phyloP scores from a whole-genome alignment of 2,797 vertebrate species.

The Melanotaenia pygmaea region DNA sequence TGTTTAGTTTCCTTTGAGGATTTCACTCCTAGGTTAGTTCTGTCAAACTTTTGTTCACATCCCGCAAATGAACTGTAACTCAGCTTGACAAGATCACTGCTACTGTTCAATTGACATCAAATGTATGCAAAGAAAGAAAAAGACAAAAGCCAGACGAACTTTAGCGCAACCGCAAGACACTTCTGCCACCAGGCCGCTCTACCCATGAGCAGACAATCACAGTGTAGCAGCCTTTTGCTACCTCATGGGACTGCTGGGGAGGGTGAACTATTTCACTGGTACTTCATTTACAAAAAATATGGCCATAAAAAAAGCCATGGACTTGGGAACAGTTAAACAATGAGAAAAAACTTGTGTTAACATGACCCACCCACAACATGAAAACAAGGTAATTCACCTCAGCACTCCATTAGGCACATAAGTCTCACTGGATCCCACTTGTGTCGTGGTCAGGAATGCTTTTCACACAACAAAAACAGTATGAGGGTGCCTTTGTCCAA shows the following conservation, averaged over 20 bases:
- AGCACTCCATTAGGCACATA: conserved; percentile 83
- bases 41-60: conserved; percentile 46
- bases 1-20: conserved; percentile 26
- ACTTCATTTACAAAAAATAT: conserved; percentile 66
- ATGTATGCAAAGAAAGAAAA: conserved; percentile 29
- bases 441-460: conserved; percentile 77
- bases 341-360: conserved; percentile 51
- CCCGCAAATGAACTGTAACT: conserved; percentile 63
- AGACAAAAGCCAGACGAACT: conserved; percentile 31
- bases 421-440: conserved; percentile 76
- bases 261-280: conserved; percentile 73
- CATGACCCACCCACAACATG: conserved; percentile 28
- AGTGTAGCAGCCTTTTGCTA: conserved; percentile 74
- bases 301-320: conserved; percentile 67
- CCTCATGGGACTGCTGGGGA: conserved; percentile 55
- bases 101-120: conserved; percentile 61
- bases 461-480: conserved; percentile 62
- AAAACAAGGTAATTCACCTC: conserved; percentile 53
- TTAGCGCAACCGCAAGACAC: conserved; percentile 31
- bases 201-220: conserved; percentile 64
- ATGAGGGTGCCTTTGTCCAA: conserved; percentile 54
- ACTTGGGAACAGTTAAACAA: conserved; percentile 60
- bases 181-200: conserved; percentile 48
- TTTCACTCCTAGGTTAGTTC: conserved; percentile 16
- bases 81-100: conserved; percentile 53